Evolutionary conservation across 2,113 vertebrate genomes (phyloP).

Genomic region (Girardinichthys multiradiatus): DNA sequence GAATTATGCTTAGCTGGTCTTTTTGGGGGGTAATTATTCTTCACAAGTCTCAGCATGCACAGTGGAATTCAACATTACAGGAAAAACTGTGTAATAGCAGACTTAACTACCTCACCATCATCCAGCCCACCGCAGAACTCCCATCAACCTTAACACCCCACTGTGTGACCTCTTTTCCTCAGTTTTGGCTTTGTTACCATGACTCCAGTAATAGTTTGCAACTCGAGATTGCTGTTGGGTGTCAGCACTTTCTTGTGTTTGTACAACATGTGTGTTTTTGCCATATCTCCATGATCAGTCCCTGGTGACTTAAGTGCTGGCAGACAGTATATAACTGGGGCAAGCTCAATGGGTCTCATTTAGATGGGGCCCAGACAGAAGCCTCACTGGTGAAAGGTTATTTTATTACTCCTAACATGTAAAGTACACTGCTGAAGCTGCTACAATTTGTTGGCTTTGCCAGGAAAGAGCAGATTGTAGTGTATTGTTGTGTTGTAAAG

Average conservation of each 20-base stretch:
- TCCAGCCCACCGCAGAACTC: conserved; percentile 22
- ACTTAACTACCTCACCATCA: conserved; percentile 15
- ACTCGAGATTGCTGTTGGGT: conserved; percentile 66
- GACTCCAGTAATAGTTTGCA: conserved; percentile 66
- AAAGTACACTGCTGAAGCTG: conserved; percentile 57
- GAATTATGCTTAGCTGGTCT: conserved; percentile 33
- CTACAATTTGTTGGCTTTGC: conserved; percentile 47
- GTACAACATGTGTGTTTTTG: conserved; percentile 55
- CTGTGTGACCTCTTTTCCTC: conserved; percentile 62
- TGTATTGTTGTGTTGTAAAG: conserved; percentile 37
- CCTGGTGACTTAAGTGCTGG: conserved; percentile 69
- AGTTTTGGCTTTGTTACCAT: conserved; percentile 56
- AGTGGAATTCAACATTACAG: conserved; percentile 35
- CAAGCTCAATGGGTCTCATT: conserved; percentile 79
- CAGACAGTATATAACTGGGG: conserved; percentile 79
- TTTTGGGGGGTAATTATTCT: conserved; percentile 41
- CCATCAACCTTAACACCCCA: conserved; percentile 30
- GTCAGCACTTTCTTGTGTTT: conserved; percentile 75
- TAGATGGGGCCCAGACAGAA: conserved; percentile 77
- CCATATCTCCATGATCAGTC: conserved; percentile 75
- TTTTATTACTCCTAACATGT: conserved; percentile 71
- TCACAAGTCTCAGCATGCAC: conserved; percentile 47
- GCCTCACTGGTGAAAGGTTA: conserved; percentile 66
- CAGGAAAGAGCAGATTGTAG: conserved; percentile 30
- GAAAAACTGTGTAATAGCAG: neutral